These are phyloP conservation scores for Odocoileus virginianus DNA, from an alignment of 2,113 vertebrate species.

Conservation along the genomic window DNA sequence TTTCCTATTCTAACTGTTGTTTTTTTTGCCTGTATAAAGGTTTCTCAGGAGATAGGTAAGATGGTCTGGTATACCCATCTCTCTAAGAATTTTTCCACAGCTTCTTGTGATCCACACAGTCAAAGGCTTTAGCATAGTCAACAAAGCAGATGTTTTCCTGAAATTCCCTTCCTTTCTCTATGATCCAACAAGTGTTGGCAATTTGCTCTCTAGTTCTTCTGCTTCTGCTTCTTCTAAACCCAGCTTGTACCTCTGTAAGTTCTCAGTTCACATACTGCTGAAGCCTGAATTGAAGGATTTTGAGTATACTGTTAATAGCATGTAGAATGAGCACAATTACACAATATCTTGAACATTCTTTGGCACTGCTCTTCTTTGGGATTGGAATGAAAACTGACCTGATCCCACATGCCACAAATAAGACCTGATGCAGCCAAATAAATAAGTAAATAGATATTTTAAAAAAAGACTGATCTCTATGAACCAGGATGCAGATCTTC, in stretches of 20 bases:
- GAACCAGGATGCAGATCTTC: background rate
- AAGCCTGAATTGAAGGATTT: background rate
- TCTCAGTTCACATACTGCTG: background rate
- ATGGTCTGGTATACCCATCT: background rate
- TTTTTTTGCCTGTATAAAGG: background rate
- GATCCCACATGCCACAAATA: background rate
- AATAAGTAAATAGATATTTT: background rate
- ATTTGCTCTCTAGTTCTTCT: background rate
- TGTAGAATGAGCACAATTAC: background rate
- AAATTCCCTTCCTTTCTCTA: background rate
- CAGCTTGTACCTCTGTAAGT: background rate
- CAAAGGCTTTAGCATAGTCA: background rate
- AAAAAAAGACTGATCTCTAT: background rate
- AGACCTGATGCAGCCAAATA: background rate
- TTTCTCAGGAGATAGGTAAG: background rate
- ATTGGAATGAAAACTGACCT: background rate
- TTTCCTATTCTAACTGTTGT: background rate
- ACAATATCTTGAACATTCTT: background rate
- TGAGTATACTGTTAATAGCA: background rate
- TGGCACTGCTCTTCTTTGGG: background rate
- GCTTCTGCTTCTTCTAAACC: background rate
- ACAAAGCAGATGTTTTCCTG: background rate
- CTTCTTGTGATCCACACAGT: background rate
- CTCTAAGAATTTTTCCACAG: background rate
- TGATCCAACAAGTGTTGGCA: background rate